Conservation (phyloP, 2,797 vertebrate species). For the Trachops cirrhosus region DNA sequence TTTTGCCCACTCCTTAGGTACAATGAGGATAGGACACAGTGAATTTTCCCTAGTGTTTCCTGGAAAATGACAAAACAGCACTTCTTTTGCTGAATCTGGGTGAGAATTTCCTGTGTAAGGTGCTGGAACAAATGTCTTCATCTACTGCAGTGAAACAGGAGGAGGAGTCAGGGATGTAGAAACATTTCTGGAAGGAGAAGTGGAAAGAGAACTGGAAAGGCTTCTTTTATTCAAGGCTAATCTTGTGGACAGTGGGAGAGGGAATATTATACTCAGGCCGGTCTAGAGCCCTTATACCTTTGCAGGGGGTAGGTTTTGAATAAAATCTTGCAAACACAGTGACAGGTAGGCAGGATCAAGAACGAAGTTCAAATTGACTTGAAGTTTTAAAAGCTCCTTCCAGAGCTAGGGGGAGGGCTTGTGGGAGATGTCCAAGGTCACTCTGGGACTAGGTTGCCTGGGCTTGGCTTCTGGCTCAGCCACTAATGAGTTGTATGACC, state of each 20-base stretch:
- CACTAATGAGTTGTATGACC: neutral
- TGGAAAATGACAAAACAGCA: neutral
- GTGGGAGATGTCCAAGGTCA: neutral
- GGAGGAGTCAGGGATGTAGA: neutral
- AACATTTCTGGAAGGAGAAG: neutral
- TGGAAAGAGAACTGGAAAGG: neutral
- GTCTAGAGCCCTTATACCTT: neutral
- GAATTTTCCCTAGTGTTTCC: neutral
- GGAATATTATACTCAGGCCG: too few relatives aligned
- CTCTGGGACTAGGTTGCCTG: neutral
- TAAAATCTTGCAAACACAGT: neutral
- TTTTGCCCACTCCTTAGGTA: neutral
- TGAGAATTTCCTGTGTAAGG: accelerated
- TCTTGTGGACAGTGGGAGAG: neutral
- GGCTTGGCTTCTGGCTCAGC: neutral
- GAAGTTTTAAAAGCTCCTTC: neutral
- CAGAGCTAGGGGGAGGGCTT: neutral
- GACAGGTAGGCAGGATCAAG: neutral
- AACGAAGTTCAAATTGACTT: neutral
- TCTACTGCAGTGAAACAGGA: accelerated
- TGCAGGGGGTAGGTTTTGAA: neutral
- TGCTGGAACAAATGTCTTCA: neutral
- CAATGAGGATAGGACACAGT: neutral
- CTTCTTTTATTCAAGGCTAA: neutral
- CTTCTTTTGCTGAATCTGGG: neutral